phyloP scores from a whole-genome alignment of 2,797 vertebrate species.

The Esox masquinongy region DNA sequence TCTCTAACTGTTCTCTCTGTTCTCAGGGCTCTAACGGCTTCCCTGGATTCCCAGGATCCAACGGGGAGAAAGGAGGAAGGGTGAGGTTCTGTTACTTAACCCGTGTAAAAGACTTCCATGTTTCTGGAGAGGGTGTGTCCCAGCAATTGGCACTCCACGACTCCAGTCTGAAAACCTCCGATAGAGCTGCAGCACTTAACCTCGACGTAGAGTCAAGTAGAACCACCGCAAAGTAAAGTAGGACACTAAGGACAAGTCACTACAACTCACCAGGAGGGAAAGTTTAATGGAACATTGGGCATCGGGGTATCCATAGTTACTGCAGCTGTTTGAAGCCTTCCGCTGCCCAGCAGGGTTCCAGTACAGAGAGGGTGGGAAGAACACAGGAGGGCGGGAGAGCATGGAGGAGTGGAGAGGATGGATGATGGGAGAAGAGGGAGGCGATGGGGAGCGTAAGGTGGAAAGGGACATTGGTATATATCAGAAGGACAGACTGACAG shows the following conservation, averaged over 20 bases:
- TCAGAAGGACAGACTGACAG: constrained; percentile 37
- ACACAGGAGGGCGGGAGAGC: neutral
- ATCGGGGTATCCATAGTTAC: neutral
- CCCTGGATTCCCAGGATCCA: constrained; percentile 88
- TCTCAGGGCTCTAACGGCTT: constrained; percentile 92
- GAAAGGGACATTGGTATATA: no score
- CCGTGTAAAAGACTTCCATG: neutral
- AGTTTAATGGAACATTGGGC: neutral
- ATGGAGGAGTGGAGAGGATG: neutral
- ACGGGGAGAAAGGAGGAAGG: constrained; percentile 95
- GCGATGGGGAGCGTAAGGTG: no score
- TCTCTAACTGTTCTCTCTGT: neutral
- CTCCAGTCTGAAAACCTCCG: neutral
- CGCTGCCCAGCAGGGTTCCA: neutral
- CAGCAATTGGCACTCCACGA: neutral
- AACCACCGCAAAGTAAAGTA: neutral
- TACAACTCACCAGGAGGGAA: neutral
- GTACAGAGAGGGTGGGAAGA: constrained; percentile 2
- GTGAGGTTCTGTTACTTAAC: constrained; percentile 69
- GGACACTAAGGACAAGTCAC: neutral
- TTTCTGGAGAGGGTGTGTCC: neutral
- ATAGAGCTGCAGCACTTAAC: neutral
- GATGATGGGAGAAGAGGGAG: no score
- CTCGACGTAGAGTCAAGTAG: neutral
- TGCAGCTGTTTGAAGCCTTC: neutral